A percentile compares a stretch with the other conserved stretches of the same genome.
These are phyloP conservation scores for Leptatherina wallacei DNA, from an alignment of 2,797 vertebrate species.

Conservation along the genomic window DNA sequence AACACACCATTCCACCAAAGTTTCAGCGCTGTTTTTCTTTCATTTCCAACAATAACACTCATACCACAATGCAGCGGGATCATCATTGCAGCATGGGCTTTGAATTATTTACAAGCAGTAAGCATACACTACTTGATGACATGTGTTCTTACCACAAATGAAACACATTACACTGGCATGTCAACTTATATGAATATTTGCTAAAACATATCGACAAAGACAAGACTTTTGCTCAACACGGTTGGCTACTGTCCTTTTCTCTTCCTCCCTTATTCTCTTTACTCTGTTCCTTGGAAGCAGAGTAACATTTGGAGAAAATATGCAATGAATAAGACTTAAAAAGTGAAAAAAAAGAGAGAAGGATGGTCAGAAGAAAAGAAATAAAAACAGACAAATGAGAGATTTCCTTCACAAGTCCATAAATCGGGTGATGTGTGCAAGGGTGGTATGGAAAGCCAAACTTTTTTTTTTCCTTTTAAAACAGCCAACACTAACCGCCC, in stretches of 20 bases:
- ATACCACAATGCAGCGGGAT: slow-evolving; percentile 37
- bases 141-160: slow-evolving; percentile 55
- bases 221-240: slow-evolving; percentile 42
- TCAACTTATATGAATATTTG: slow-evolving; percentile 59
- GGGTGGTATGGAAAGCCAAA: slow-evolving; percentile 53
- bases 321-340: slow-evolving; percentile 17
- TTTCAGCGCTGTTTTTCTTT: background rate
- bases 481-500: slow-evolving; percentile 63
- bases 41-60: slow-evolving; percentile 41
- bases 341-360: slow-evolving; percentile 29
- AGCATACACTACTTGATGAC: slow-evolving; percentile 60
- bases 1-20: background rate
- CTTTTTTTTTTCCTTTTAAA: slow-evolving; percentile 36
- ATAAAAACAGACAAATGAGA: slow-evolving; percentile 82
- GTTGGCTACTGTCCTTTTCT: slow-evolving; percentile 17
- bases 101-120: slow-evolving; percentile 72
- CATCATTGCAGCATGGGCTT: slow-evolving; percentile 46
- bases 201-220: slow-evolving; percentile 43
- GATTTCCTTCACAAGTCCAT: slow-evolving; percentile 80
- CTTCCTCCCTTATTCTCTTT: background rate
- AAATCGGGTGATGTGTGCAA: slow-evolving; percentile 71
- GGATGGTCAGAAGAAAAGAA: slow-evolving; percentile 61
- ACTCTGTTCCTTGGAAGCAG: slow-evolving; percentile 16
- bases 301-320: slow-evolving; percentile 44
- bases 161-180: slow-evolving; percentile 40